Conservation (phyloP, 2,888 invertebrate genomes). For the Diadegma fenestrale region DNA sequence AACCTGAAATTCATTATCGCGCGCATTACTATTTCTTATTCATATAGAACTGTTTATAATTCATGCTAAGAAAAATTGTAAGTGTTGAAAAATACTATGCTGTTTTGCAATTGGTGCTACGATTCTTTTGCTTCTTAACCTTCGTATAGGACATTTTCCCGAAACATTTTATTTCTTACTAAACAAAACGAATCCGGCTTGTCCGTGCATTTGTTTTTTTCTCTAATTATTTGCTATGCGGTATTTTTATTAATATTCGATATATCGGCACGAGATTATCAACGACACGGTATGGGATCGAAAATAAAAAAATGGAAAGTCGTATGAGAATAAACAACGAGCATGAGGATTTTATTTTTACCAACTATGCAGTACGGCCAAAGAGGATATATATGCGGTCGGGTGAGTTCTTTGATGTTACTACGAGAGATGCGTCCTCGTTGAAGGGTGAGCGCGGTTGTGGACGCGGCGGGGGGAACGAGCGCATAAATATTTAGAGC, state of each 20-base stretch:
- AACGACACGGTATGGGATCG: slow-evolving; percentile 11
- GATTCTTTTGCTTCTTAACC: no score
- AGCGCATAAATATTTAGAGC: slow-evolving; percentile 83
- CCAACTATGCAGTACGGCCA: slow-evolving; percentile 77
- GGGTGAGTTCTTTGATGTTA: slow-evolving; percentile 81
- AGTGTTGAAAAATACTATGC: no score
- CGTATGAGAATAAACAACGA: slow-evolving; percentile 44
- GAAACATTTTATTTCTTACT: no score
- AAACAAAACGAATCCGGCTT: no score
- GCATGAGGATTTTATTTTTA: slow-evolving; percentile 82
- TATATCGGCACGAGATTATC: neutral
- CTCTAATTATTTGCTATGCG: neutral
- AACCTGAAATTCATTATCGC: no score
- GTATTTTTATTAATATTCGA: slow-evolving; percentile 3
- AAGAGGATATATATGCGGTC: slow-evolving; percentile 57
- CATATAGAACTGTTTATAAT: no score
- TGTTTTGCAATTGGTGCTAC: no score
- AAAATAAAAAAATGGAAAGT: slow-evolving; percentile 44
- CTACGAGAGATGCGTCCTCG: slow-evolving; percentile 69
- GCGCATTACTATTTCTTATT: no score
- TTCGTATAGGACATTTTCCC: no score
- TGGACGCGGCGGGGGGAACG: slow-evolving; percentile 71
- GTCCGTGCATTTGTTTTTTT: no score
- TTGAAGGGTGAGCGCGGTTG: slow-evolving; percentile 41
- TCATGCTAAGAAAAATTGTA: no score